phyloP scores from a whole-genome alignment of 2,797 vertebrate species.

The Spondyliosoma cantharus region DNA sequence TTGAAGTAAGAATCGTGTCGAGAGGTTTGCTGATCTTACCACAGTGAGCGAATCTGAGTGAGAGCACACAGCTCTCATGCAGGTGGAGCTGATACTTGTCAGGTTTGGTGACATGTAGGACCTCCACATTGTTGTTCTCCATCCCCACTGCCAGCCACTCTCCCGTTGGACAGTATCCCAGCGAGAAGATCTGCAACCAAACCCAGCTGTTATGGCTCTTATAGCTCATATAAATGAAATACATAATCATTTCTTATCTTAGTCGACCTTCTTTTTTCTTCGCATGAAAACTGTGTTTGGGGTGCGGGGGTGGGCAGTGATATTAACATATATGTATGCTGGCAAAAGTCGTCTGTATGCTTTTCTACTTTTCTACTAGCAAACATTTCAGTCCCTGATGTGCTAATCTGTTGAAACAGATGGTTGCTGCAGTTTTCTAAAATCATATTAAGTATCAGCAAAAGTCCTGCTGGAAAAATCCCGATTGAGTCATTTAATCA shows the following conservation, averaged over 20 bases:
- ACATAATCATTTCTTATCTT: conserved; percentile 1
- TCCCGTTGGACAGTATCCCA: conserved; percentile 96
- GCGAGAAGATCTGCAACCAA: conserved; percentile 90
- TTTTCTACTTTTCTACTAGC: conserved; percentile 13
- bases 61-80: conserved; percentile 97
- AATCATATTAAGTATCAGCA: conserved; percentile 15
- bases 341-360: conserved; percentile 20
- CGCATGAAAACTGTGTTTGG: neutral
- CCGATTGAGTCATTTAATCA: conserved; percentile 10
- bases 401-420: conserved; percentile 35
- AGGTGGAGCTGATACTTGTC: conserved; percentile 98
- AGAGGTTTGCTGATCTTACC: conserved; percentile 81
- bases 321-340: conserved; percentile 28
- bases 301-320: conserved; percentile 7
- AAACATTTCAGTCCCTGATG: conserved; percentile 24
- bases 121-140: conserved; percentile 98
- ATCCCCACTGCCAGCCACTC: conserved; percentile 97
- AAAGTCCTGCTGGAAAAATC: conserved; percentile 9
- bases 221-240: neutral
- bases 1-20: neutral
- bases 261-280: neutral
- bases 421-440: conserved; percentile 31
- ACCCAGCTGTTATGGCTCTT: neutral
- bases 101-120: conserved; percentile 94
- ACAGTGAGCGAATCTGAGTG: conserved; percentile 95